A percentile compares a stretch with the other conserved stretches of the same genome.
phyloP scores from a whole-genome alignment of 2,113 vertebrate genomes.

The Chaetorhynchus papuensis region DNA sequence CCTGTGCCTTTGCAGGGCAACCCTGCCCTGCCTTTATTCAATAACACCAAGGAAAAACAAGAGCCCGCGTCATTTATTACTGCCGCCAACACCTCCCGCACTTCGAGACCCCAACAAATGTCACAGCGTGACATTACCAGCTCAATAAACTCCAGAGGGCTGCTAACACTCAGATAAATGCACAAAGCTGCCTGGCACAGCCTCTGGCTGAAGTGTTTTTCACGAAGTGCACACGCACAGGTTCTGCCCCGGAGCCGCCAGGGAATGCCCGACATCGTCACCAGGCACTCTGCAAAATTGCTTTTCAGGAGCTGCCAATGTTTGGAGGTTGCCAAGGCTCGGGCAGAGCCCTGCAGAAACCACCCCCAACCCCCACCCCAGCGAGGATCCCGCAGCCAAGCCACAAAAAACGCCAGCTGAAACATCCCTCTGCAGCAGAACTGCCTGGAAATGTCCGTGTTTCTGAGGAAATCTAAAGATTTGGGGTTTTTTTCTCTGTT shows the following conservation, averaged over 20 bases:
- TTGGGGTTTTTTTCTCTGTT: neutral
- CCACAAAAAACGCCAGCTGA: neutral
- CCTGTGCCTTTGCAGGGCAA: neutral
- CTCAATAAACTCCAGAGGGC: neutral
- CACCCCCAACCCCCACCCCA: rapidly evolving
- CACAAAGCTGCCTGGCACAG: neutral
- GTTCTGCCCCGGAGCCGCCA: neutral
- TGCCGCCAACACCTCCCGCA: neutral
- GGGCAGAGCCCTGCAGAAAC: neutral
- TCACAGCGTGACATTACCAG: rapidly evolving
- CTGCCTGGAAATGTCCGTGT: neutral
- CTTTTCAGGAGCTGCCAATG: neutral
- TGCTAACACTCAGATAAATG: rapidly evolving
- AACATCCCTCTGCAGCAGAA: neutral
- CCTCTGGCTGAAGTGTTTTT: neutral
- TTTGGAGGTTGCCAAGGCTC: neutral
- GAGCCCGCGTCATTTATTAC: rapidly evolving
- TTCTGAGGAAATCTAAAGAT: neutral
- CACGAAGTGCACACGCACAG: rapidly evolving
- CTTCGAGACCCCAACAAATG: neutral
- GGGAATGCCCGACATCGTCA: neutral
- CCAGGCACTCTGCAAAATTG: neutral
- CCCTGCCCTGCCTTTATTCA: neutral
- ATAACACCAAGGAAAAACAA: neutral
- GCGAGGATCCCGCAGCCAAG: neutral